Percentiles rank a stretch among this genome's conserved stretches.
Evolutionary conservation across 1,140 invertebrate genomes (phyloP).

Genomic region (Philotrypesis tridentata): DNA sequence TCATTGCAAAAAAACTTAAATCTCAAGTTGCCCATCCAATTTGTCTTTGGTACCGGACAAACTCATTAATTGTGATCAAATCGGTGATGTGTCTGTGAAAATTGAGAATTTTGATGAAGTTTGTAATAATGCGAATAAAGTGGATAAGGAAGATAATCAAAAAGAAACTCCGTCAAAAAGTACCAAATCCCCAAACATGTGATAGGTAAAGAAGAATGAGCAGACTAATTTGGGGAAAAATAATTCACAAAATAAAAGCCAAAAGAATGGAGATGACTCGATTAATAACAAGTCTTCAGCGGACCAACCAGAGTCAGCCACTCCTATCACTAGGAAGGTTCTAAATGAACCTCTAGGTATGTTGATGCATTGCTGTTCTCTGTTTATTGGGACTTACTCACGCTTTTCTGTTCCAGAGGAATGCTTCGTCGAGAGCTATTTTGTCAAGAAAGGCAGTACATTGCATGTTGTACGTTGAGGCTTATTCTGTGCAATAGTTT

Average conservation of each 20-base stretch:
- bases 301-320: conserved; percentile 26
- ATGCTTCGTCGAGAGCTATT: too few species aligned
- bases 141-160: conserved; percentile 58
- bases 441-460: too few species aligned
- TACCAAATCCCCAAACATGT: conserved; percentile 37
- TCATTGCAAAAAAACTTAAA: conserved; percentile 67
- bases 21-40: conserved; percentile 69
- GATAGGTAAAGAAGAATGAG: conserved; percentile 38
- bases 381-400: too few species aligned
- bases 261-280: conserved; percentile 49
- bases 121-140: conserved; percentile 62
- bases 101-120: conserved; percentile 68
- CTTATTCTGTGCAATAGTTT: too few species aligned
- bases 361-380: too few species aligned
- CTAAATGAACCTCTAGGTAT: too few species aligned
- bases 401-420: too few species aligned
- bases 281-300: conserved; percentile 27
- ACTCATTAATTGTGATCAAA: conserved; percentile 66
- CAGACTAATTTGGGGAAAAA: conserved; percentile 34
- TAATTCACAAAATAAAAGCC: conserved; percentile 40
- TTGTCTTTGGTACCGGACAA: conserved; percentile 68
- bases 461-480: too few species aligned
- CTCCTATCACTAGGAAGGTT: conserved; percentile 62
- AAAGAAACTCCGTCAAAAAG: conserved; percentile 46
- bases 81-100: conserved; percentile 70